These are phyloP conservation scores for Pithecia hirsuta DNA, from an alignment of 2,797 vertebrate species.

Conservation along the genomic window DNA sequence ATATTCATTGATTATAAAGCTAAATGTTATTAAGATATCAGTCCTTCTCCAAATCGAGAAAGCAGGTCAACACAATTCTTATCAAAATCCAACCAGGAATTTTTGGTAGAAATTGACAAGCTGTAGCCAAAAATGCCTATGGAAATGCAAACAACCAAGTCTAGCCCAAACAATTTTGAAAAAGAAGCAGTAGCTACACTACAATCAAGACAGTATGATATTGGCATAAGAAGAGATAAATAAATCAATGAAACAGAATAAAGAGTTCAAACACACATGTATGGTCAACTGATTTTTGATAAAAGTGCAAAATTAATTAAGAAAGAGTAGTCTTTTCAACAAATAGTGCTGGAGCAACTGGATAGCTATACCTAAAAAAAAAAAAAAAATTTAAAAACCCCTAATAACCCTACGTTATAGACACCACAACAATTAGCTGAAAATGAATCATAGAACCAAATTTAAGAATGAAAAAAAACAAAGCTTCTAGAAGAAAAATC, in stretches of 20 bases:
- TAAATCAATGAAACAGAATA: background rate
- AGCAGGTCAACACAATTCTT: background rate
- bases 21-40: background rate
- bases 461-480: background rate
- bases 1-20: background rate
- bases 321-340: background rate
- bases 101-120: background rate
- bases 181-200: background rate
- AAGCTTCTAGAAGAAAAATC: background rate
- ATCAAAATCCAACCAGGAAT: background rate
- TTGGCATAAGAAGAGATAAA: background rate
- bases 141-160: background rate
- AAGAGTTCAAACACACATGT: background rate
- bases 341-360: background rate
- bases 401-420: background rate
- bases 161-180: background rate
- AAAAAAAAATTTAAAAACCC: too few relatives aligned
- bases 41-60: background rate
- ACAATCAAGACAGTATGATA: background rate
- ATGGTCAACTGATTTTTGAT: background rate
- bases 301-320: background rate
- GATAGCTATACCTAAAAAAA: background rate
- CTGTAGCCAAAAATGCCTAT: background rate
- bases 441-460: background rate
- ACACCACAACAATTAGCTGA: background rate